Percentiles rank a stretch among this genome's conserved stretches.
phyloP scores from a whole-genome alignment of 1,140 invertebrate species.

The Leptopilina clavipes region DNA sequence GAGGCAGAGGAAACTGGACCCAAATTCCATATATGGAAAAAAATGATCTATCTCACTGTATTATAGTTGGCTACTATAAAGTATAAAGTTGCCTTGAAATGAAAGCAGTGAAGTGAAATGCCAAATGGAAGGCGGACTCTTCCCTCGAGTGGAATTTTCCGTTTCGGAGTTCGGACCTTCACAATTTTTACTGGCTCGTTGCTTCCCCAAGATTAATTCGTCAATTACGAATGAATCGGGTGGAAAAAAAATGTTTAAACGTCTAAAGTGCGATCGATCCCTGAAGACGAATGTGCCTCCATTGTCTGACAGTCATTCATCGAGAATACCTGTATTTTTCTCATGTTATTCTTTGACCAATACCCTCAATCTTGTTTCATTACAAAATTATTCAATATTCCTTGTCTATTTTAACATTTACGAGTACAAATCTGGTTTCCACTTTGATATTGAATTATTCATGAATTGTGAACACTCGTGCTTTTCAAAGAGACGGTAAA shows the following conservation, averaged over 20 bases:
- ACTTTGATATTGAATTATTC: too few relatives aligned
- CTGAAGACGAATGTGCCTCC: slow-evolving; percentile 37
- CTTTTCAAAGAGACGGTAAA: too few relatives aligned
- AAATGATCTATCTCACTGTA: too few relatives aligned
- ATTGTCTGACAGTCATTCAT: slow-evolving; percentile 33
- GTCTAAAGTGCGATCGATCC: slow-evolving; percentile 38
- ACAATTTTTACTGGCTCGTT: slow-evolving; percentile 32
- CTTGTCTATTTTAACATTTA: background rate
- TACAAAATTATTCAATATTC: slow-evolving; percentile 1
- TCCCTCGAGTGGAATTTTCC: background rate
- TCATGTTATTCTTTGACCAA: background rate
- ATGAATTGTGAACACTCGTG: too few relatives aligned
- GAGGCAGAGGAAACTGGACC: too few relatives aligned
- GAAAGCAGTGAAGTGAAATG: background rate
- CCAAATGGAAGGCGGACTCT: background rate
- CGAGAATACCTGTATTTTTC: background rate
- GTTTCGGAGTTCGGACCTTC: background rate
- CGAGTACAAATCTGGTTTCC: too few relatives aligned
- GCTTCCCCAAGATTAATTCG: slow-evolving; percentile 38
- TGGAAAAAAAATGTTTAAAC: slow-evolving; percentile 22
- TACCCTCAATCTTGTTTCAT: background rate
- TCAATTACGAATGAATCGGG: slow-evolving; percentile 39
- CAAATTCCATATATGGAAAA: too few relatives aligned
- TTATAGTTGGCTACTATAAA: background rate
- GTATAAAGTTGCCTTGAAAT: background rate